A percentile compares a stretch with the other conserved stretches of the same genome.
Conservation (phyloP, 2,797 vertebrate species). For the Catostomus latipinnis region DNA sequence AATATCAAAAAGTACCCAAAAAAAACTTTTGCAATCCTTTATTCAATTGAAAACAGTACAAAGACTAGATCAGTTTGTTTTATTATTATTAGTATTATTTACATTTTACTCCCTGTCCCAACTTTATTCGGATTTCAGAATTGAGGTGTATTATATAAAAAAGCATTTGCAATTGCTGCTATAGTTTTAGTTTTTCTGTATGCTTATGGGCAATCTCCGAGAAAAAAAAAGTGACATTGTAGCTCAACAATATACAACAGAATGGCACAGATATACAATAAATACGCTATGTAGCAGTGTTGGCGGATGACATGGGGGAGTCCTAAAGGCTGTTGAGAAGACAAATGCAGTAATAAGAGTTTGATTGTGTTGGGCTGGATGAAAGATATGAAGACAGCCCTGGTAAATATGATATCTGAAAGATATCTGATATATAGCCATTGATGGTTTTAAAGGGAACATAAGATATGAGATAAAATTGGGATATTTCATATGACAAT, state of each 20-base stretch:
- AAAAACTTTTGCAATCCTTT: too few relatives aligned
- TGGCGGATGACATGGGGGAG: conserved; percentile 30
- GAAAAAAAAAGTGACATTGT: neutral
- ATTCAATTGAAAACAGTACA: too few relatives aligned
- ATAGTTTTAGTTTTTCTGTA: too few relatives aligned
- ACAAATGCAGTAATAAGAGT: conserved; percentile 57
- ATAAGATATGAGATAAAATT: conserved; percentile 9
- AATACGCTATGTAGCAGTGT: conserved; percentile 57
- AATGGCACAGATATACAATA: conserved; percentile 8
- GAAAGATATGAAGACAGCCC: neutral
- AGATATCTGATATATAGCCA: conserved; percentile 20
- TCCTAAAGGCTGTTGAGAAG: conserved; percentile 24
- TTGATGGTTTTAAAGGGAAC: conserved; percentile 24
- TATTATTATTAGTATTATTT: too few relatives aligned
- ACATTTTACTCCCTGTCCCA: too few relatives aligned
- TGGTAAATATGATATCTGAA: neutral
- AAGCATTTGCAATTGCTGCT: too few relatives aligned
- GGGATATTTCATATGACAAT: neutral
- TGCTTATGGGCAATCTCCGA: too few relatives aligned
- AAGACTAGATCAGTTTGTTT: too few relatives aligned
- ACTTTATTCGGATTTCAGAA: too few relatives aligned
- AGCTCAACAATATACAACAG: neutral
- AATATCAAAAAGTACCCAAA: too few relatives aligned
- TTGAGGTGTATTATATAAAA: too few relatives aligned
- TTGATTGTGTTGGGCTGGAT: conserved; percentile 23